Evolutionary conservation across 1,140 invertebrate species (phyloP), one percentile per base, ranked within the genome.

Genomic region (Meloidogyne floridensis): DNA sequence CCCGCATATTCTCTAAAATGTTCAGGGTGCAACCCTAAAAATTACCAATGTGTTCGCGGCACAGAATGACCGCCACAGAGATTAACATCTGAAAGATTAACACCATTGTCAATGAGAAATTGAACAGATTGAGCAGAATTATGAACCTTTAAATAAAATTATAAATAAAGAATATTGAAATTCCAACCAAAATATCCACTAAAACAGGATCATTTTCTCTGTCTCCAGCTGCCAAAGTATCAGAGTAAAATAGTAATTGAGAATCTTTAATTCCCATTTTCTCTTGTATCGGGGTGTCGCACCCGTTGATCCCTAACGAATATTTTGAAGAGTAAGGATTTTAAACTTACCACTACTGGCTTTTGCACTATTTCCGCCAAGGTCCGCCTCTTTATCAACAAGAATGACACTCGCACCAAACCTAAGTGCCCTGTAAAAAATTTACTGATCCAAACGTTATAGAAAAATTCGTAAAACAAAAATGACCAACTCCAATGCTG

Each of bases 291-390:
- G 82, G 80, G 0, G 90, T 90, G 20, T 78, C 79, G 70, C 86
- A 90, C 18, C 80, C 90, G 83, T 89, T 90, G 73, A 90, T 91
- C 13, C 90, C 90, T 86, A 81, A 84, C 77, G 81, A 47, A 18
- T n/a, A 74, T 71, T 18, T 18, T 18, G 32, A 42, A 71, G 70
- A n/a, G 7, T 80, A 6, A 56, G 80, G 81, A 74, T 18, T 54
- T 6, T 7, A 73, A 83, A 81, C 70, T 80, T 70, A 88, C 89
- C 89, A 79, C 89, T 90, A 69, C 77, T 90, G 9, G 90, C 90
- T 77, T 90, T 90, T 2, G 89, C 90, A 32, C 86, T 88, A 80
- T 90, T 90, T 51, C 90, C 90, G 65, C 90, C 90, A 43, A 91
- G 42, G 56, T 84, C 79, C 53, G 87, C 88, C 72, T 90, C 87